Evolutionary conservation across 2,113 vertebrate genomes (phyloP), one percentile per base, ranked within the genome.

Genomic region (Eurypyga helias): DNA sequence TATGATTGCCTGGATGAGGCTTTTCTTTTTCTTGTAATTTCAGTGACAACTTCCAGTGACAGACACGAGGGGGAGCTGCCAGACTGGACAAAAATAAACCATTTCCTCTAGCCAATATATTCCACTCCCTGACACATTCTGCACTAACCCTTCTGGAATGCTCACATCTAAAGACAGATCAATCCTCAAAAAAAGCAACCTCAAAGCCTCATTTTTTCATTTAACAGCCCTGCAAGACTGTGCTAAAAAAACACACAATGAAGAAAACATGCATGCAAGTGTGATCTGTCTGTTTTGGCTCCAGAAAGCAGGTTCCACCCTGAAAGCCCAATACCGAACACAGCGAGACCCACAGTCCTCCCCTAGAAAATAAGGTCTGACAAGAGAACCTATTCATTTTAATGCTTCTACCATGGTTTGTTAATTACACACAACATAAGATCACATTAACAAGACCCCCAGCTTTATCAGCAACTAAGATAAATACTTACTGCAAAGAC

Each of bases 401-500:
- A 75, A 52, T 18, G 34, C 31, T 52, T 20, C 81, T 38, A 79
- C 51, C 17, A 25, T 3, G 13, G 15, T 45, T 76, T 65, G 51
- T 64, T 41, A 57, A 70, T 49, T 49, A 69, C 31, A 71, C 33
- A 52, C 8, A 83, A 41, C 5, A 14, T 11, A 60, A 31, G 43
- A 51, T 10, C 43, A 23, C 31, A 45, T 1, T 23, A 83, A 58
- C 55, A 43, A 65, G 55, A 70, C 7, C 1, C 43, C 24, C 43
- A 73, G 45, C 19, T 77, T 25, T 43, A 18, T 6, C 54, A 91
- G 79, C 7, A 51, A 41, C 29, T 34, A 58, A 43, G 61, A 49
- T 1, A 64, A 61, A 83, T 13, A 99, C 99, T 97, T 91, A 99
- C 99, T 5, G 99, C 99, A 97, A 99, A 99, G 65, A 99, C 99